Percentiles rank a stretch among this genome's conserved stretches.
These are phyloP conservation scores for Hyperoplus immaculatus DNA, from an alignment of 2,797 vertebrate genomes.

Conservation along the genomic window DNA sequence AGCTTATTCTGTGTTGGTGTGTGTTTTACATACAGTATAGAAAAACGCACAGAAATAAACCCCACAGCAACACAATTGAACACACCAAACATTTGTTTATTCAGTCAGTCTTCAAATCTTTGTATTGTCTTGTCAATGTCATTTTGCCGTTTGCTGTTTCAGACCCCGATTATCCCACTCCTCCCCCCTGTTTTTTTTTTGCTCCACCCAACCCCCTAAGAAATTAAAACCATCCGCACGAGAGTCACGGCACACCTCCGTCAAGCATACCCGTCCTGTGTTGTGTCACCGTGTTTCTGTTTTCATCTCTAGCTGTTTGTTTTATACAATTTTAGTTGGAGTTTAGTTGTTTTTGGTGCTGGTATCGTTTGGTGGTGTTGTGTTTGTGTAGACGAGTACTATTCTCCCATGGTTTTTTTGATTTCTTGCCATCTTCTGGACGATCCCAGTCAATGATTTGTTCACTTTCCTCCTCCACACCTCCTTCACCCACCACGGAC, in stretches of 20 bases:
- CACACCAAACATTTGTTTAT: slow-evolving; percentile 42
- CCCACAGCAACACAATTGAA: slow-evolving; percentile 29
- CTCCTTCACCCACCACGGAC: slow-evolving; percentile 74
- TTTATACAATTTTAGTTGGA: slow-evolving; percentile 67
- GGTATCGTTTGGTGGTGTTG: slow-evolving; percentile 77
- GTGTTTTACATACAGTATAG: neutral
- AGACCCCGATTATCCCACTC: slow-evolving; percentile 59
- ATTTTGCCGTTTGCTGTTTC: slow-evolving; percentile 79
- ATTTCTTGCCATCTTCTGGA: slow-evolving; percentile 84
- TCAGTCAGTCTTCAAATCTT: slow-evolving; percentile 62
- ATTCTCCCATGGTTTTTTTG: slow-evolving; percentile 78
- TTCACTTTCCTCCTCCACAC: slow-evolving; percentile 72
- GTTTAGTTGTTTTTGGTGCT: slow-evolving; percentile 81
- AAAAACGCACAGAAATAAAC: slow-evolving; percentile 15
- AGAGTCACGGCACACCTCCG: slow-evolving; percentile 71
- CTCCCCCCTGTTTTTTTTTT: slow-evolving; percentile 50
- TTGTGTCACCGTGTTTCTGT: slow-evolving; percentile 78
- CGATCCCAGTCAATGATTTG: slow-evolving; percentile 72
- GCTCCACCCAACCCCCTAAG: slow-evolving; percentile 83
- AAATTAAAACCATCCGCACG: slow-evolving; percentile 79
- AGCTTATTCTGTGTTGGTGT: neutral
- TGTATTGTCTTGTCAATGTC: slow-evolving; percentile 80
- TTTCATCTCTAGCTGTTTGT: slow-evolving; percentile 70
- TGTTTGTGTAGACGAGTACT: slow-evolving; percentile 76
- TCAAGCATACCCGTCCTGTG: slow-evolving; percentile 76